A percentile compares a stretch with the other conserved stretches of the same genome.
Evolutionary conservation across 2,113 vertebrate species (phyloP).

Genomic region (Dicaeum eximium): DNA sequence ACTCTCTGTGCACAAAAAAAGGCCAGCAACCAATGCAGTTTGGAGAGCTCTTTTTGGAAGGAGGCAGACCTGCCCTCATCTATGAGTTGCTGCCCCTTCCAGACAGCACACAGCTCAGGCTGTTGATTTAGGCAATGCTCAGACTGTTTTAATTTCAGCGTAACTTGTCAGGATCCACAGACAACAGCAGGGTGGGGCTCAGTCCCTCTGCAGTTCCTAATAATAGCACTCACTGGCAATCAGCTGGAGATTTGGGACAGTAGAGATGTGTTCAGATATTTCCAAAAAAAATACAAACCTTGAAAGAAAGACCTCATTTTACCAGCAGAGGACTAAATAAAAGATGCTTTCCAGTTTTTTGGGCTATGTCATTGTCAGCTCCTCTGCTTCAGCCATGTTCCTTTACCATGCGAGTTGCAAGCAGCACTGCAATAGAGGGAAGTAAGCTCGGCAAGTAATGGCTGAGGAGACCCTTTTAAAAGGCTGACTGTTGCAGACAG

Average conservation of each 20-base stretch:
- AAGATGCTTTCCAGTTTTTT: neutral
- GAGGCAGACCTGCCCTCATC: neutral
- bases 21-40: neutral
- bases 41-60: neutral
- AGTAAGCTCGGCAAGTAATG: neutral
- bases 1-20: neutral
- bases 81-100: neutral
- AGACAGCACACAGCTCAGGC: neutral
- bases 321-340: neutral
- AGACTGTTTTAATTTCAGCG: constrained; percentile 26
- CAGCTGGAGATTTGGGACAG: neutral
- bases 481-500: neutral
- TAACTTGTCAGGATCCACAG: constrained; percentile 19
- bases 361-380: neutral
- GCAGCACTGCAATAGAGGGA: neutral
- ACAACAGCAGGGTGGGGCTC: neutral
- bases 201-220: neutral
- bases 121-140: constrained; percentile 21
- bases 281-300: neutral
- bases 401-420: neutral
- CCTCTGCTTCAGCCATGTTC: neutral
- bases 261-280: neutral
- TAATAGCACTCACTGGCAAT: constrained; percentile 36
- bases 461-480: neutral
- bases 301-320: neutral